These are phyloP conservation scores for Ciconia maguari DNA, from an alignment of 2,113 vertebrate genomes.

Conservation along the genomic window DNA sequence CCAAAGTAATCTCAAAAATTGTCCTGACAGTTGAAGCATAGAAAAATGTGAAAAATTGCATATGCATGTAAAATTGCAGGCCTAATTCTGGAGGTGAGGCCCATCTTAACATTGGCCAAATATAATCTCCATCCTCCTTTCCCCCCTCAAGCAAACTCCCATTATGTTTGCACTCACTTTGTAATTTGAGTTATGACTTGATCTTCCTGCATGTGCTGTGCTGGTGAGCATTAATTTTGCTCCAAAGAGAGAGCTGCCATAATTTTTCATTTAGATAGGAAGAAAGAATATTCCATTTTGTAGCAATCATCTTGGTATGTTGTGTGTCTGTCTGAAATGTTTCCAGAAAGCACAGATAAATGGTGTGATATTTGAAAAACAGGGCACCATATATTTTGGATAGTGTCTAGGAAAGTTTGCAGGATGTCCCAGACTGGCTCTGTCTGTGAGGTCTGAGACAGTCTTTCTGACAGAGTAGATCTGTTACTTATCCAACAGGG, in stretches of 20 bases:
- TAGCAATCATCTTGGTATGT: constrained; percentile 21
- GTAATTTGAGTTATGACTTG: constrained; percentile 13
- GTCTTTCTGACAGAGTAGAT: constrained; percentile 19
- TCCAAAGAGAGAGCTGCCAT: constrained; percentile 5
- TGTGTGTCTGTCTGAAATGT: constrained; percentile 33
- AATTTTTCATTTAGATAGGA: constrained; percentile 49
- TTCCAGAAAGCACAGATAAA: constrained; percentile 60
- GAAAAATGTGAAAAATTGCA: background rate
- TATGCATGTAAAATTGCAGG: background rate
- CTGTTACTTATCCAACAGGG: constrained; percentile 10
- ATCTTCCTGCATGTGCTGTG: background rate
- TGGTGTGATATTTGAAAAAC: constrained; percentile 55
- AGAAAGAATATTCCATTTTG: constrained; percentile 25
- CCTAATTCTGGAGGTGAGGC: background rate
- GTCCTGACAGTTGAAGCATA: background rate
- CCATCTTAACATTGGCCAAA: background rate
- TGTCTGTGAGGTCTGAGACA: constrained; percentile 45
- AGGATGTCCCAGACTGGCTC: constrained; percentile 24
- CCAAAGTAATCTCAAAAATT: background rate
- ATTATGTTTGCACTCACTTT: background rate
- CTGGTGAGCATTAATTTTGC: constrained; percentile 14
- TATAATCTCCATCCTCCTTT: background rate
- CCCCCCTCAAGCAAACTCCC: background rate
- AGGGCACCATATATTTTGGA: constrained; percentile 53
- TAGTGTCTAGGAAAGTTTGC: constrained; percentile 38